A percentile compares a stretch with the other conserved stretches of the same genome.
Conservation (phyloP, 2,888 invertebrate genomes). For the Galeopsomyia nigrocyanea region DNA sequence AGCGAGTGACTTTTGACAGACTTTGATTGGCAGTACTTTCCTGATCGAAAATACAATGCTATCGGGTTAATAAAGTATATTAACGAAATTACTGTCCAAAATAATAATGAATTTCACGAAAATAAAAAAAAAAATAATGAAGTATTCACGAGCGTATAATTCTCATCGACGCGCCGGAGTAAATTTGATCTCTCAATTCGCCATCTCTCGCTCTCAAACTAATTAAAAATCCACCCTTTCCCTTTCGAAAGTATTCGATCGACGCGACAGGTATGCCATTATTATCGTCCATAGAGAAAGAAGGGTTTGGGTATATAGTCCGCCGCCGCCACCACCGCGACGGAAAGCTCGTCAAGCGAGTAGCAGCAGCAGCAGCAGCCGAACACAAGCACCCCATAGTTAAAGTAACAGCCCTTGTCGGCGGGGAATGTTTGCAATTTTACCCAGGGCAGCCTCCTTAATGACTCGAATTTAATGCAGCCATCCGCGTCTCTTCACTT, state of each 20-base stretch:
- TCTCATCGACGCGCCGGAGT: neutral
- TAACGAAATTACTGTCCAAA: too few species aligned
- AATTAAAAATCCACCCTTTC: constrained; percentile 13
- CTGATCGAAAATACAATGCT: too few species aligned
- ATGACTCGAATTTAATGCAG: constrained; percentile 52
- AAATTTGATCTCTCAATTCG: neutral
- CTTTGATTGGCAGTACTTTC: too few species aligned
- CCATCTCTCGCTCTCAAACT: neutral
- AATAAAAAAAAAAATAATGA: too few species aligned
- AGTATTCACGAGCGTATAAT: too few species aligned
- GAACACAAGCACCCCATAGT: neutral
- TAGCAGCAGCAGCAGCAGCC: neutral
- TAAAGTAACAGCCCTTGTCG: constrained; percentile 11
- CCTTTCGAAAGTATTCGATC: constrained; percentile 32
- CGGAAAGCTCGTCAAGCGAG: constrained; percentile 37
- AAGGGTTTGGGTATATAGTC: neutral
- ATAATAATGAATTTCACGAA: too few species aligned
- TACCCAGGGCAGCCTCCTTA: constrained; percentile 44
- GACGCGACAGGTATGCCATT: constrained; percentile 26
- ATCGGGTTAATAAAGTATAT: too few species aligned
- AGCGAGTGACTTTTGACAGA: too few species aligned
- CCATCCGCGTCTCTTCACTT: constrained; percentile 1
- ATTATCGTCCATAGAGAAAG: constrained; percentile 6
- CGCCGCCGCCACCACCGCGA: constrained; percentile 1
- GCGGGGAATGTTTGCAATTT: constrained; percentile 52